Conservation (phyloP, 2,113 vertebrate species). For the Takifugu bimaculatus region DNA sequence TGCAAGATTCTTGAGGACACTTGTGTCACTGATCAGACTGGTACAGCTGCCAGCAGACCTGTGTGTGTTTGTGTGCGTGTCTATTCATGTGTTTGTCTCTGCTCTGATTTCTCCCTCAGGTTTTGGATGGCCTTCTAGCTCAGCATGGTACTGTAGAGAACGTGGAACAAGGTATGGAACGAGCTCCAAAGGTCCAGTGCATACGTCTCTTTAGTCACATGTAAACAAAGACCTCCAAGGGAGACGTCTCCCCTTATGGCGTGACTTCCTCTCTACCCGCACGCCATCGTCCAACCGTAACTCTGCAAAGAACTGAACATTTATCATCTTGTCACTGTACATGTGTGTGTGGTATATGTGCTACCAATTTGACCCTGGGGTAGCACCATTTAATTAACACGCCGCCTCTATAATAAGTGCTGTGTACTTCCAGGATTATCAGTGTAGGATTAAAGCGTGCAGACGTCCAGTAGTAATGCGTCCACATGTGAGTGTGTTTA, state of each 20-base stretch:
- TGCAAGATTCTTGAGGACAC: not conserved
- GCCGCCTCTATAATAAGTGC: slow-evolving; percentile 50
- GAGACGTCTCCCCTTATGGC: slow-evolving; percentile 44
- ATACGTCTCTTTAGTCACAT: slow-evolving; percentile 26
- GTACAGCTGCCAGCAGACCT: too few relatives aligned
- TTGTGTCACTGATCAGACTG: too few relatives aligned
- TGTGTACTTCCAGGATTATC: slow-evolving; percentile 28
- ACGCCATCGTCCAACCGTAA: slow-evolving; percentile 60
- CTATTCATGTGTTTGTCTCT: slow-evolving; percentile 2
- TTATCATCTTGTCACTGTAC: slow-evolving; percentile 37
- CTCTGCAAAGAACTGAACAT: slow-evolving; percentile 47
- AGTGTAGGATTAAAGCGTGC: slow-evolving; percentile 58
- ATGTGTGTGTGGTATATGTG: slow-evolving; percentile 27
- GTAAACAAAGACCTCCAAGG: slow-evolving; percentile 43
- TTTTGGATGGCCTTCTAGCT: slow-evolving; percentile 88
- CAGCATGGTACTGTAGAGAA: slow-evolving; percentile 90
- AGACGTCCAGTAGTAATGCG: slow-evolving; percentile 48
- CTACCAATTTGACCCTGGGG: slow-evolving; percentile 6
- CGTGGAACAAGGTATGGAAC: slow-evolving; percentile 87
- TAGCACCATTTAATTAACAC: slow-evolving; percentile 30
- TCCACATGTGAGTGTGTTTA: slow-evolving; percentile 19
- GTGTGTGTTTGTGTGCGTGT: slow-evolving; percentile 2
- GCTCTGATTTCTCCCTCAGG: slow-evolving; percentile 70
- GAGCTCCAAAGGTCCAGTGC: slow-evolving; percentile 1
- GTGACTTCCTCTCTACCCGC: slow-evolving; percentile 48